phyloP scores from a whole-genome alignment of 2,888 invertebrate species.

The Apoda limacodes region DNA sequence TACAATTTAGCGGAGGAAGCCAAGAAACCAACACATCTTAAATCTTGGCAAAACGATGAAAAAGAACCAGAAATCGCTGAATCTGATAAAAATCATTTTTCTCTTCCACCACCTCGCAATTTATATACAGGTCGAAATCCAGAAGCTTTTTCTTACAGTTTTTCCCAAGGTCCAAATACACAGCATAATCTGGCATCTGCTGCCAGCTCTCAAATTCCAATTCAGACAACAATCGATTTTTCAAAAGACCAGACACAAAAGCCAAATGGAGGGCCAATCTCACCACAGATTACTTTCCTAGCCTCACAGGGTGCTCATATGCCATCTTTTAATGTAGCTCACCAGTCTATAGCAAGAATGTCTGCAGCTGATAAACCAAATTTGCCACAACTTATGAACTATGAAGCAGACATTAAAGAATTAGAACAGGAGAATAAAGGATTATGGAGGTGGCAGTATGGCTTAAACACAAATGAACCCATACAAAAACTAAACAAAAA shows the following conservation, averaged over 20 bases:
- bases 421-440: slow-evolving; percentile 48
- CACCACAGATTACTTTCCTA: slow-evolving; percentile 59
- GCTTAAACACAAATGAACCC: slow-evolving; percentile 34
- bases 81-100: slow-evolving; percentile 30
- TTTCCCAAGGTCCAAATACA: slow-evolving; percentile 33
- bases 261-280: slow-evolving; percentile 39
- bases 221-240: slow-evolving; percentile 38
- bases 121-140: slow-evolving; percentile 58
- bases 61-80: slow-evolving; percentile 35
- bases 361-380: slow-evolving; percentile 43
- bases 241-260: slow-evolving; percentile 42
- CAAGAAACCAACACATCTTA: slow-evolving; percentile 46
- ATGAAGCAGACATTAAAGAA: slow-evolving; percentile 45
- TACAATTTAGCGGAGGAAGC: slow-evolving; percentile 63
- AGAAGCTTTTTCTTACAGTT: slow-evolving; percentile 57
- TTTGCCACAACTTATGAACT: slow-evolving; percentile 55
- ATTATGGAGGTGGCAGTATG: slow-evolving; percentile 62
- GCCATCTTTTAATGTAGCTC: slow-evolving; percentile 36
- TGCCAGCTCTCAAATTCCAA: slow-evolving; percentile 39
- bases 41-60: slow-evolving; percentile 43
- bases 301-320: slow-evolving; percentile 59
- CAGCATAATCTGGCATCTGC: slow-evolving; percentile 43
- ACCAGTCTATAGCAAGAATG: slow-evolving; percentile 38
- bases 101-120: slow-evolving; percentile 32
- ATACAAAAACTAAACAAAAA: slow-evolving; percentile 42